These are phyloP conservation scores for Linyphia triangularis DNA, from an alignment of 2,888 invertebrate species.

Conservation along the genomic window DNA sequence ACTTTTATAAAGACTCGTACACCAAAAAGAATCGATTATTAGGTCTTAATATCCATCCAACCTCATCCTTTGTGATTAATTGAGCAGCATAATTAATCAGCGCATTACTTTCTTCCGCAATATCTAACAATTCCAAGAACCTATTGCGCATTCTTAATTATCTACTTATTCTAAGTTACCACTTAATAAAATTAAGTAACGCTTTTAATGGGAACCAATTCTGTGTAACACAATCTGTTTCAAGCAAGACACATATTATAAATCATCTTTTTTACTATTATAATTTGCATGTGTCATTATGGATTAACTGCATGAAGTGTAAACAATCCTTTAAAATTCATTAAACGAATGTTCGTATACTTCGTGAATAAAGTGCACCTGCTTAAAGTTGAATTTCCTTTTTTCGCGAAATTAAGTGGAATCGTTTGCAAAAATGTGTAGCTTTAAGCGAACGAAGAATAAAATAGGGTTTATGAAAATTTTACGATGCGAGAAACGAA, in stretches of 20 bases:
- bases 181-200: constrained; percentile 30
- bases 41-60: too few species aligned
- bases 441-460: too few species aligned
- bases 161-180: background rate
- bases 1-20: too few species aligned
- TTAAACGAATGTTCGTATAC: constrained; percentile 46
- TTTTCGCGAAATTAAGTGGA: too few species aligned
- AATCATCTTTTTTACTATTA: background rate
- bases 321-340: constrained; percentile 64
- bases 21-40: too few species aligned
- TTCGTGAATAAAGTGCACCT: constrained; percentile 60
- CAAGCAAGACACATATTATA: background rate
- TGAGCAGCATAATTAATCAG: too few species aligned
- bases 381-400: constrained; percentile 41
- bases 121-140: background rate
- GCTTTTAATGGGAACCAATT: constrained; percentile 10
- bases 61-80: too few species aligned
- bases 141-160: background rate
- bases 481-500: too few species aligned
- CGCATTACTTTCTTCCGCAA: too few species aligned
- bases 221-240: background rate
- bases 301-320: constrained; percentile 32
- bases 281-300: constrained; percentile 35
- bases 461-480: too few species aligned
- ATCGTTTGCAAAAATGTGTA: too few species aligned